These are phyloP conservation scores for Chironomus striatipennis DNA, from an alignment of 1,140 invertebrate genomes.

Conservation along the genomic window DNA sequence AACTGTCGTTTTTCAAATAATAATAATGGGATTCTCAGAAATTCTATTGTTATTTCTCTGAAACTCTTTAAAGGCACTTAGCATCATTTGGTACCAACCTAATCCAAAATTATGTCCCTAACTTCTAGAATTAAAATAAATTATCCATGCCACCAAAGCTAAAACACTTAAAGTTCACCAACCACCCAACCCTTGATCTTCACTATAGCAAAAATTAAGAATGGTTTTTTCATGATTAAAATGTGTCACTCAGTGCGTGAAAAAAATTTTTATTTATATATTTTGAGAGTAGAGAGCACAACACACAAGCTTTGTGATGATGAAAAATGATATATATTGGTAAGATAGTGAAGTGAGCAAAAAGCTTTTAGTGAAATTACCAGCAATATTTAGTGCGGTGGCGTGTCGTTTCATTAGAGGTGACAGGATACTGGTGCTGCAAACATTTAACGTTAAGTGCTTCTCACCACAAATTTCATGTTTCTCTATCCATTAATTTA, in stretches of 20 bases:
- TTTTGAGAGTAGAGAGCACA: neutral
- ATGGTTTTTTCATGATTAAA: conserved; percentile 11
- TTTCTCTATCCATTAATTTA: neutral
- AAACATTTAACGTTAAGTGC: conserved; percentile 9
- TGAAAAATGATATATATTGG: conserved; percentile 17
- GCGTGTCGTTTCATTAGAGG: neutral
- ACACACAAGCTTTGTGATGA: neutral
- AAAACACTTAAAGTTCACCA: no score
- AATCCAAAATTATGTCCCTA: no score
- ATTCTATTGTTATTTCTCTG: no score
- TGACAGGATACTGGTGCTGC: neutral
- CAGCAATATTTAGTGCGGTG: neutral
- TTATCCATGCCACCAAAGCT: no score
- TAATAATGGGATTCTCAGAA: no score
- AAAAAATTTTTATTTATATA: neutral
- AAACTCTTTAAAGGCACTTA: no score
- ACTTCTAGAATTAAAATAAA: no score
- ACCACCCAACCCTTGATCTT: no score
- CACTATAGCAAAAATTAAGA: neutral
- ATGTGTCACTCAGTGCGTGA: conserved; percentile 18
- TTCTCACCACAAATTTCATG: neutral
- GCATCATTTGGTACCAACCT: no score
- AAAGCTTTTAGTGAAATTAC: conserved; percentile 18
- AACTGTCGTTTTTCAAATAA: no score
- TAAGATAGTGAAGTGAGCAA: neutral